Conservation (phyloP, 2,113 vertebrate genomes). For the Aspidoscelis tigris region DNA sequence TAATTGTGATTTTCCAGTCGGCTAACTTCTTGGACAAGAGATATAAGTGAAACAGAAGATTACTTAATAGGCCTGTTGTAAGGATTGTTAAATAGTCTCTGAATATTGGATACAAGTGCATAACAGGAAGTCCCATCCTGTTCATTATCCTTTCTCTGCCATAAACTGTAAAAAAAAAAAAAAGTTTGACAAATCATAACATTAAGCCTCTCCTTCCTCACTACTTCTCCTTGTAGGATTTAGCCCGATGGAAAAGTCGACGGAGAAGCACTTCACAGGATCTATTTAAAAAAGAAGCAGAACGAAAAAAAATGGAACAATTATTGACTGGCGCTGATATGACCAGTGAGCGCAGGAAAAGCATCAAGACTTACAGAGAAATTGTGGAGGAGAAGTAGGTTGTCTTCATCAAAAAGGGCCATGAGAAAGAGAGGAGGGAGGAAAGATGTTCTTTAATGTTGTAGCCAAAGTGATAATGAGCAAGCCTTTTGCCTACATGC, state of each 20-base stretch:
- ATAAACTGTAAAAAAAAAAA: no score
- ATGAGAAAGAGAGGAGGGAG: no score
- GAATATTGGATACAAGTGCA: not conserved
- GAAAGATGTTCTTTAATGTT: no score
- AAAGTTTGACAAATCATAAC: no score
- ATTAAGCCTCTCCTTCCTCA: not conserved
- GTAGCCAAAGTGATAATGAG: no score
- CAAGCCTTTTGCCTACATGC: not conserved
- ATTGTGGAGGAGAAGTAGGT: slow-evolving; percentile 97
- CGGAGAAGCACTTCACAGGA: slow-evolving; percentile 95
- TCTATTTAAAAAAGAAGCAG: slow-evolving; percentile 96
- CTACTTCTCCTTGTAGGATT: slow-evolving; percentile 77
- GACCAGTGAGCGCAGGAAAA: slow-evolving; percentile 86
- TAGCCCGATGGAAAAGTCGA: slow-evolving; percentile 95
- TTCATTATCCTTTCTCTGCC: not conserved
- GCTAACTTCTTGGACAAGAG: no score
- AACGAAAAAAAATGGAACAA: slow-evolving; percentile 94
- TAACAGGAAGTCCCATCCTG: no score
- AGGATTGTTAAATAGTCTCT: not conserved
- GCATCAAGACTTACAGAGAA: slow-evolving; percentile 97
- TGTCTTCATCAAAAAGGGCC: slow-evolving; percentile 21
- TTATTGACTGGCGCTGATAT: slow-evolving; percentile 78
- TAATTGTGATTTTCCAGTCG: no score
- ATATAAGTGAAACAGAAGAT: no score
- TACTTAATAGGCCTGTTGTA: not conserved